Conservation (phyloP, 2,113 vertebrate genomes). For the Danio rerio region DNA sequence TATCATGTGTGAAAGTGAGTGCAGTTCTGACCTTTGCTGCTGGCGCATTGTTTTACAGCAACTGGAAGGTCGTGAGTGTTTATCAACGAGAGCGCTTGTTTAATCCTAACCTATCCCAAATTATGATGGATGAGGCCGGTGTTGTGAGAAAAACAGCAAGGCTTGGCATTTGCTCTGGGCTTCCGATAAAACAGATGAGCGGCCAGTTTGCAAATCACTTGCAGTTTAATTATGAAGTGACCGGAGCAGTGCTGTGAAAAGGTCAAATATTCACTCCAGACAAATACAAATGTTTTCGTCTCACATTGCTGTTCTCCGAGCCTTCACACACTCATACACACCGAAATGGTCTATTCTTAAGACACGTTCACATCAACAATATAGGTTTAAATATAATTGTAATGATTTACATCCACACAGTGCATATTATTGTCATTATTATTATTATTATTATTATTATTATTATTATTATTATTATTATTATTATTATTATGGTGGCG, state of each 20-base stretch:
- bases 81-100: slow-evolving; percentile 55
- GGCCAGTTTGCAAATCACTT: slow-evolving; percentile 63
- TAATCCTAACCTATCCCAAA: slow-evolving; percentile 60
- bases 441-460: too few relatives aligned
- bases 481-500: too few relatives aligned
- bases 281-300: not conserved
- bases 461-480: too few relatives aligned
- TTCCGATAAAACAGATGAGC: slow-evolving; percentile 63
- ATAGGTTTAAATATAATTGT: too few relatives aligned
- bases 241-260: slow-evolving; percentile 68
- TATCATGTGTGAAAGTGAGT: not conserved
- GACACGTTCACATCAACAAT: too few relatives aligned
- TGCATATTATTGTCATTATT: too few relatives aligned
- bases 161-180: slow-evolving; percentile 54
- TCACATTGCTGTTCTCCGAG: slow-evolving; percentile 32
- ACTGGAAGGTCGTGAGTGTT: slow-evolving; percentile 54
- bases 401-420: too few relatives aligned
- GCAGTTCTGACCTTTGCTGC: slow-evolving; percentile 46
- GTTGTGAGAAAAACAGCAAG: slow-evolving; percentile 55
- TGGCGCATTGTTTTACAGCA: slow-evolving; percentile 56
- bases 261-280: slow-evolving; percentile 30
- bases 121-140: slow-evolving; percentile 59
- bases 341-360: too few relatives aligned
- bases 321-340: not conserved
- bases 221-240: slow-evolving; percentile 70